Conservation (phyloP, 2,797 vertebrate species). For the Leucoraja ocellata region DNA sequence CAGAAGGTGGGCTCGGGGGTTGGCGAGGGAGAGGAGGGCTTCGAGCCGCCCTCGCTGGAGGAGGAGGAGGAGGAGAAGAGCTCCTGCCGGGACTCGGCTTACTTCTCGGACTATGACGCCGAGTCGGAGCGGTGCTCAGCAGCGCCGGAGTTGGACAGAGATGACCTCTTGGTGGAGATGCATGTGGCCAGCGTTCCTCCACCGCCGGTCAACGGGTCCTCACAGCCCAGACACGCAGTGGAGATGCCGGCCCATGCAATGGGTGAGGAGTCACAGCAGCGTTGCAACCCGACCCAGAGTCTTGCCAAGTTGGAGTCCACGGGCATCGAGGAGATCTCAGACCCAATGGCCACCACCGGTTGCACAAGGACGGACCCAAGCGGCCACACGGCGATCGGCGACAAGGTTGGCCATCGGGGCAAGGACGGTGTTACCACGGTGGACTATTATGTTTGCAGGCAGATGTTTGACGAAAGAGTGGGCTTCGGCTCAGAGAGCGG, state of each 20-base stretch:
- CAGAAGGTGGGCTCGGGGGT: constrained; percentile 47
- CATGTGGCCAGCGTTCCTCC: too few species aligned
- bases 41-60: constrained; percentile 57
- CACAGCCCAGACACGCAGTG: too few species aligned
- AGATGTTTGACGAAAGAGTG: background rate
- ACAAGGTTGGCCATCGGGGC: background rate
- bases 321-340: background rate
- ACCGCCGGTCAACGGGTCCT: too few species aligned
- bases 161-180: constrained; percentile 38
- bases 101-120: constrained; percentile 85
- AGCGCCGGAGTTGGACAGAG: constrained; percentile 42
- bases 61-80: constrained; percentile 58
- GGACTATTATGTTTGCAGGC: background rate
- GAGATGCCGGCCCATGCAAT: too few species aligned
- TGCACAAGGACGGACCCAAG: background rate
- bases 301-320: background rate
- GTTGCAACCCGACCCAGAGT: background rate
- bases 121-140: constrained; percentile 61
- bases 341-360: too few species aligned
- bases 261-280: too few species aligned
- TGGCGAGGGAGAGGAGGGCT: constrained; percentile 39
- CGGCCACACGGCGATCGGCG: background rate
- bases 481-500: background rate
- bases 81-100: constrained; percentile 86
- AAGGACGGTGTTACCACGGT: background rate